Conservation (phyloP, 2,888 invertebrate genomes). For the Nephrotoma flavescens region DNA sequence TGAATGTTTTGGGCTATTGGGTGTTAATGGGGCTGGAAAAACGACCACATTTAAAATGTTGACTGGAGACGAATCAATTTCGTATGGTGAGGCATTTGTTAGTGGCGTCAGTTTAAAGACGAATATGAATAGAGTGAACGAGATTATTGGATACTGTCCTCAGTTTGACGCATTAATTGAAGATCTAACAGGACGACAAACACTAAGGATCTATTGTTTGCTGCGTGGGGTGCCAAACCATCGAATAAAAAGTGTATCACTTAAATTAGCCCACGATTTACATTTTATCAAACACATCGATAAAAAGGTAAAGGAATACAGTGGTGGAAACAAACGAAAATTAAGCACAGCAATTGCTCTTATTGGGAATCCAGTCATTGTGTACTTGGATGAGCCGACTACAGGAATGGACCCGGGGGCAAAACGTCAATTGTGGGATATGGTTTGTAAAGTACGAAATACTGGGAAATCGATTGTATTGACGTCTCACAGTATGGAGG, state of each 20-base stretch:
- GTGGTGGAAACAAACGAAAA: constrained; percentile 62
- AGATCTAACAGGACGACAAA: constrained; percentile 56
- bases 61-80: constrained; percentile 63
- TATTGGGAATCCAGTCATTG: constrained; percentile 50
- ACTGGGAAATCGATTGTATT: constrained; percentile 61
- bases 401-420: constrained; percentile 36
- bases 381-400: constrained; percentile 55
- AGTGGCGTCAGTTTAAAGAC: constrained; percentile 37
- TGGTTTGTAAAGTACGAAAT: constrained; percentile 49
- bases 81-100: constrained; percentile 55
- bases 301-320: constrained; percentile 43
- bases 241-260: constrained; percentile 25
- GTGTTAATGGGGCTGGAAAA: constrained; percentile 79
- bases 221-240: constrained; percentile 42
- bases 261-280: constrained; percentile 36
- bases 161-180: constrained; percentile 59
- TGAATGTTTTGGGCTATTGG: constrained; percentile 71
- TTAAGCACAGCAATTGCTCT: constrained; percentile 56
- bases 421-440: constrained; percentile 66
- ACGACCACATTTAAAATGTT: constrained; percentile 83
- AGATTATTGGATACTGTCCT: constrained; percentile 55
- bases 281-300: constrained; percentile 47
- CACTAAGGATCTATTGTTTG: constrained; percentile 45
- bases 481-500: constrained; percentile 78
- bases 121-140: constrained; percentile 41